Evolutionary conservation across 2,113 vertebrate species (phyloP), one percentile per base, ranked within the genome.

Genomic region (Cynocephalus volans): DNA sequence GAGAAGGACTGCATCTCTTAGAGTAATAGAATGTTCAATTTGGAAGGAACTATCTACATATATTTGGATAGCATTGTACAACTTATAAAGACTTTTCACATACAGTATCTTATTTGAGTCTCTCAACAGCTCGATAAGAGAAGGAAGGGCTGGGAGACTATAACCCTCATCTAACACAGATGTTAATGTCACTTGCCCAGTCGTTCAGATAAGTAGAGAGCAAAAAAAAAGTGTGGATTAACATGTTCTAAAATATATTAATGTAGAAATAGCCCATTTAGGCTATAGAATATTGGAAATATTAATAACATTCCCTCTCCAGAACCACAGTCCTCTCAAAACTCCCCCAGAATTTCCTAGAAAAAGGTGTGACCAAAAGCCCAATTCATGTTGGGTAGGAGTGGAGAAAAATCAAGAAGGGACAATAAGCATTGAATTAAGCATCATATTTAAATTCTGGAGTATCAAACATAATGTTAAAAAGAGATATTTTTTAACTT

Each of bases 41-140:
- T 89, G 91, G 88, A 97, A 95, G 79, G 64, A 97, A 86, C 67
- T 67, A 91, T 90, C 93, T 88, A 81, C 75, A 96, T 93, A n/a
- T 80, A 92, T 95, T 89, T 93, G 80, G 45, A 67, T 50, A 82
- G 6, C 70, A 88, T 0, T 89, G 26, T 91, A 92, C 73, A 84
- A 84, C 24, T 89, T 95, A 83, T 8, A 96, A 97, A 93, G 82
- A 88, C 31, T 56, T 65, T 95, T 95, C 89, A 95, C 67, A 77
- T 70, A 83, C 5, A 31, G 33, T 72, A 50, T 84, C 91, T 95
- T 93, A 64, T 52, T 33, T 97, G 58, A 93, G 26, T 86, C 81
- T 96, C 52, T 93, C 83, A 89, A 62, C 23, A 91, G 23, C 41
- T 54, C 50, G 90, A 11, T 60, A 88, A 81, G 14, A 11, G 48